Base-by-base conservation (phyloP, 2,888 invertebrate genomes). In the Cyaniris semiargus region DNA sequence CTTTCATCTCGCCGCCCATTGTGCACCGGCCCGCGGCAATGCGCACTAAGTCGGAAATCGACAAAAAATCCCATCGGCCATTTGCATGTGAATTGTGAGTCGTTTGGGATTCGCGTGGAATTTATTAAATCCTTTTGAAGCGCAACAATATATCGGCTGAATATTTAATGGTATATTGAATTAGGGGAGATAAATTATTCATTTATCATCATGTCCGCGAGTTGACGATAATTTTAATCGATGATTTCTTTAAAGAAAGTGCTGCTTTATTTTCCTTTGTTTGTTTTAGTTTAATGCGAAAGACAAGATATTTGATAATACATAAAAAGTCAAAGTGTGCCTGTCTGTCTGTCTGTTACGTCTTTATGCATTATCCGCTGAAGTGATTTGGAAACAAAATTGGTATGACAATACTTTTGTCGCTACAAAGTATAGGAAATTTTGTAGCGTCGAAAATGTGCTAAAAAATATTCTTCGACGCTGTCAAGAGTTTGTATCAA, bases 1-100 rank as follows among this genome's bases (percentile, higher is more conserved):
- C 92, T 92, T 92, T 92, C 89, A 92, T 91, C 91, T 92, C 81
- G 85, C 93, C 93, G 92, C 83, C 91, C 84, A 92, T 92, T 92
- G 92, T 92, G 88, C 85, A 79, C 27, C 66, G 27, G 66, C 23
- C 27, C 27, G 27, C 66, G 23, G 66, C 15, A 66, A 76, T 71
- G 70, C 70, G 81, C 77, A 75, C 58, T 80, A 82, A 82, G 77
- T 78, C 76, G 48, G 31, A 66, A 79, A 81, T 79, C 79, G 75
- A 34, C 70, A 87, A 89, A 70, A 77, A 77, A 58, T 56, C 71
- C 71, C 71, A 79, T 77, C 84, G 81, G 83, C 84, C 1, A 88
- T 89, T 90, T 88, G 89, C 81, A 80, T 82, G 83, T 82, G 84
- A 82, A 83, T 84, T 84, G 83, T 83, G 83, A 77, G 70, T 71